Base-by-base conservation (phyloP, 2,888 invertebrate species). In the Cryptosula pallasiana region DNA sequence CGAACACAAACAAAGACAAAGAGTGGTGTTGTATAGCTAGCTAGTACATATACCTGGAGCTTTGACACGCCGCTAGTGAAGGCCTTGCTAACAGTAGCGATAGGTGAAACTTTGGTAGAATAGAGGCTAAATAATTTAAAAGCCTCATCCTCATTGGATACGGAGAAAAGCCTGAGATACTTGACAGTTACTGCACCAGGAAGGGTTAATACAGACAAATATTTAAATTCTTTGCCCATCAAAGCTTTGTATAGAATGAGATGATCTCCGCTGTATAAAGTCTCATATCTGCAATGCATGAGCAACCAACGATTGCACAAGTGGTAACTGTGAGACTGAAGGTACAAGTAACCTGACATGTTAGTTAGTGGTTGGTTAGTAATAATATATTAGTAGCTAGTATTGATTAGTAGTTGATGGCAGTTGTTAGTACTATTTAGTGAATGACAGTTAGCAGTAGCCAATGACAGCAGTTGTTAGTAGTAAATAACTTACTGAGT, bases 21-120 rank as follows among this genome's bases (percentile, higher is more conserved):
- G n/a, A n/a, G n/a, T n/a, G n/a, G n/a, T n/a, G n/a, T n/a, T n/a
- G n/a, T n/a, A n/a, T n/a, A n/a, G n/a, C n/a, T n/a, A n/a, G n/a
- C n/a, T n/a, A n/a, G n/a, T n/a, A n/a, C n/a, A n/a, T n/a, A 23
- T 25, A 63, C 63, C 63, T 63, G 63, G 25, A 63, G 20, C 32
- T 63, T 63, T 9, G 63, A 63, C 5, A 27, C 9, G 16, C 29
- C 2, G n/a, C 63, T 63, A 16, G 63, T 2, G 20, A 63, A 13
- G n/a, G 63, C 20, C 63, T 63, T 27, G n/a, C 32, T 29, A 5
- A 63, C 63, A 2, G 63, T 13, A 9, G 27, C 63, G 5, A 63
- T 27, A 32, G 63, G 63, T 5, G n/a, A 27, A 3, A 63, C 63
- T n/a, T 32, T 63, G 2, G 63, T 29, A 63, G 25, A 25, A n/a